These are phyloP conservation scores for Pogonognathellus flavescens DNA, from an alignment of 1,140 invertebrate genomes.

Conservation along the genomic window DNA sequence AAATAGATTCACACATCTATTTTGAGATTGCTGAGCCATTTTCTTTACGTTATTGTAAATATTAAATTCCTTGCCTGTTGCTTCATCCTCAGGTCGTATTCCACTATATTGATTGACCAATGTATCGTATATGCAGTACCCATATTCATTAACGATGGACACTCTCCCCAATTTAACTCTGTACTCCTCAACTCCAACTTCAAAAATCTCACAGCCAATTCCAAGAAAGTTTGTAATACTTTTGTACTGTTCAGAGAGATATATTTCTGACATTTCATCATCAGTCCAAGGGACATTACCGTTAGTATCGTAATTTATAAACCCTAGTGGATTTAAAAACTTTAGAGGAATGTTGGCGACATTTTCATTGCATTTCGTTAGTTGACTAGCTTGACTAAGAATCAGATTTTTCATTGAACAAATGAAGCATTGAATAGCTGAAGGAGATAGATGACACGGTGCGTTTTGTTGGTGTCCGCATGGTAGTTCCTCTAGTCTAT, in stretches of 20 bases:
- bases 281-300: slow-evolving; percentile 9
- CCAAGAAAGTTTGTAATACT: slow-evolving; percentile 73
- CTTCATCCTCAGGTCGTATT: slow-evolving; percentile 79
- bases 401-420: no score
- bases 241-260: not conserved
- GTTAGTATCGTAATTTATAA: slow-evolving; percentile 42
- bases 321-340: slow-evolving; percentile 36
- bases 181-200: no score
- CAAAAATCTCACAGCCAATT: slow-evolving; percentile 98
- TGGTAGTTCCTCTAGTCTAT: not conserved
- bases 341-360: not conserved
- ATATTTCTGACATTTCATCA: not conserved
- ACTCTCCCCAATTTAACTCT: slow-evolving; percentile 88
- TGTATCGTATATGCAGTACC: slow-evolving; percentile 90
- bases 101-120: slow-evolving; percentile 91
- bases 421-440: not conserved
- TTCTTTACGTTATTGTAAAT: no score
- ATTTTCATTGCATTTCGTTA: not conserved
- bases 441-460: not conserved
- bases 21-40: no score
- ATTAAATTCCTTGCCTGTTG: no score
- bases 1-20: no score
- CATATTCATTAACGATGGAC: slow-evolving; percentile 90
- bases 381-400: no score
- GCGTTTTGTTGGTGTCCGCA: not conserved